phyloP scores from a whole-genome alignment of 2,113 vertebrate species.

The Poeciliopsis turrubarensis region DNA sequence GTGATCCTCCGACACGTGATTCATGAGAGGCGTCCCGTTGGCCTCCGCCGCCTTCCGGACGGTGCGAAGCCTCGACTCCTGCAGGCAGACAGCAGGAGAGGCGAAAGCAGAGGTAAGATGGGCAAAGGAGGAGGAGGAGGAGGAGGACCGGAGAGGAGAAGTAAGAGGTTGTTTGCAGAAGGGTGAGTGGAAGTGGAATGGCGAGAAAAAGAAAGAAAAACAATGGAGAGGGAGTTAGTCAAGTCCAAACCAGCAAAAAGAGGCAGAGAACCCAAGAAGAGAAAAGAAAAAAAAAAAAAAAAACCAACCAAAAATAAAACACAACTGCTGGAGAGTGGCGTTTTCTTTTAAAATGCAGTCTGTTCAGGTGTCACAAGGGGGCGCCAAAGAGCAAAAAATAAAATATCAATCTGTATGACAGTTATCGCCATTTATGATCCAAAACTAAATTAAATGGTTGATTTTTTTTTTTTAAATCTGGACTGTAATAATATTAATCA shows the following conservation, averaged over 20 bases:
- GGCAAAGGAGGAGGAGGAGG: neutral
- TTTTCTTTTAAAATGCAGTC: no score
- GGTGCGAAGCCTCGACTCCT: slow-evolving; percentile 38
- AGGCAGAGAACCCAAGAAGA: neutral
- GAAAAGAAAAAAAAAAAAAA: neutral
- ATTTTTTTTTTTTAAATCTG: no score
- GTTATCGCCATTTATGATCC: neutral
- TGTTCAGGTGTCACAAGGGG: neutral
- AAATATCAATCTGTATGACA: no score
- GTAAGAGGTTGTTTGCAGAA: neutral
- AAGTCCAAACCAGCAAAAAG: slow-evolving; percentile 10
- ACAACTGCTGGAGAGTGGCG: no score
- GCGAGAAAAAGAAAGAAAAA: slow-evolving; percentile 3
- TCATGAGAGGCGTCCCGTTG: slow-evolving; percentile 50
- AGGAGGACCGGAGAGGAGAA: neutral
- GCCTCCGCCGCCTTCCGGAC: neutral
- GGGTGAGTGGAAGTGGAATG: neutral
- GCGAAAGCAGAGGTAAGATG: neutral
- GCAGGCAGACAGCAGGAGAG: slow-evolving; percentile 30
- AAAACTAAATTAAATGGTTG: neutral
- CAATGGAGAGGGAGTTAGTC: slow-evolving; percentile 36
- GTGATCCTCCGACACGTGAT: neutral
- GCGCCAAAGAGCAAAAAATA: neutral
- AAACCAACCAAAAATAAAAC: no score
- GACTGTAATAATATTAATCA: no score